Percentiles rank a stretch among this genome's conserved stretches.
phyloP scores from a whole-genome alignment of 23 tunicate species.

The Diplosoma virens region DNA sequence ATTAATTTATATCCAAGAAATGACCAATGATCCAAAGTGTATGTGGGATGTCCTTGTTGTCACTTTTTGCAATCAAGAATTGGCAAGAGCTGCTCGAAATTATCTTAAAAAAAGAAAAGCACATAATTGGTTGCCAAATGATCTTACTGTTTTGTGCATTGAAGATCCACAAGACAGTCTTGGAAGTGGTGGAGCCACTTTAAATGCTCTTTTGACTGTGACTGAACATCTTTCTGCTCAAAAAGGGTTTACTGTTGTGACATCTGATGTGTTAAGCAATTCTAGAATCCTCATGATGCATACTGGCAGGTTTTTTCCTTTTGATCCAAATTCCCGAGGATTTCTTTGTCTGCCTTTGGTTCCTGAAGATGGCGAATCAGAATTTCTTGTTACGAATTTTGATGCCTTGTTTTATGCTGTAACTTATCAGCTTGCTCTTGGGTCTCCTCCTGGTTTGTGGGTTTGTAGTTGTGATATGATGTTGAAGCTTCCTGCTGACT shows the following conservation, averaged over 20 bases:
- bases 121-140: conserved; percentile 43
- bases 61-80: conserved; percentile 53
- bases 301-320: conserved; percentile 72
- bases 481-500: conserved; percentile 39
- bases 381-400: conserved; percentile 70
- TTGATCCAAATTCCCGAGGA: conserved; percentile 65
- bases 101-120: conserved; percentile 48
- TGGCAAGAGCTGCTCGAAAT: conserved; percentile 55
- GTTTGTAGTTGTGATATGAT: conserved; percentile 95
- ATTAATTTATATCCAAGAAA: too few relatives aligned
- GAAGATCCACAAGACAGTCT: conserved; percentile 86
- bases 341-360: conserved; percentile 57
- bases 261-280: conserved; percentile 69
- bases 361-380: conserved; percentile 34
- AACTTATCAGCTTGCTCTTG: conserved; percentile 39
- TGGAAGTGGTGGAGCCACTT: conserved; percentile 93
- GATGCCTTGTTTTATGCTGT: conserved; percentile 52
- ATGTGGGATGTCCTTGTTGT: conserved; percentile 72
- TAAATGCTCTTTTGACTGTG: conserved; percentile 73
- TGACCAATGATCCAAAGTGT: background rate
- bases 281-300: conserved; percentile 68
- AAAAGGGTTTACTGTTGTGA: conserved; percentile 47
- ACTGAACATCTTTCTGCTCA: conserved; percentile 81
- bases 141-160: conserved; percentile 44
- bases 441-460: conserved; percentile 87